Base-by-base conservation (phyloP, 64 coral and sea anemone genomes). In the Montipora sp. region DNA sequence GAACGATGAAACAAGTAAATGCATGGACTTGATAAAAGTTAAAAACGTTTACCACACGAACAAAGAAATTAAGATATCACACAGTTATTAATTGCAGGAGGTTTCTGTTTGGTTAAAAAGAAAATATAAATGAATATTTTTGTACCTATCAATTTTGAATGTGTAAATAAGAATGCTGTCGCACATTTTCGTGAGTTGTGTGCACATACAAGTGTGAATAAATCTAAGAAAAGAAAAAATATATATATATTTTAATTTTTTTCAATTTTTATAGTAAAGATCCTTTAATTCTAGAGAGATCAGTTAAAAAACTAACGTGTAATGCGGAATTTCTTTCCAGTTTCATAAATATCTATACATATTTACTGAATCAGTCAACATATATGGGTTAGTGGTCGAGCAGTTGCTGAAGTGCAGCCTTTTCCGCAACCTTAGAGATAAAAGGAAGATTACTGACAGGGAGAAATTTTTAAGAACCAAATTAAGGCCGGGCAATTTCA, bases 191-290 rank as follows among this genome's bases (percentile, higher is more conserved):
- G 19, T 45, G 61, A 69, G 63, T 68, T 47, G 3, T 70, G 63
- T 85, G 51, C 5, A 71, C 45, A 70, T 71, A 71, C 45, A 19
- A 71, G 19, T 71, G 82, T 85, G 45, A 85, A 85, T 70, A 71
- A 36, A 11, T 23, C 23, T 14, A 48, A 66, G 67, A 47, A 36
- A 50, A 71, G 7, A 48, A 5, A 20, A 71, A 21, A 50, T 77
- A 1, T 23, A 23, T 23, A 23, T 23, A 0, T 24, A 0, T 24
- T 24, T 24, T 0, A 24, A 24, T 0, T 24, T 24, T 24, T 24
- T 24, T 24, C 24, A 24, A 24, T 24, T 24, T 24, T 24, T 24
- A 24, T 24, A 24, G 24, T 24, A 24, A 24, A 24, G 24, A 24
- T 24, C 24, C 24, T 24, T 24, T 24, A 24, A 24, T 24, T 24